Base-by-base conservation (phyloP, 1,140 invertebrate genomes). In the Lordiphosa stackelbergi region DNA sequence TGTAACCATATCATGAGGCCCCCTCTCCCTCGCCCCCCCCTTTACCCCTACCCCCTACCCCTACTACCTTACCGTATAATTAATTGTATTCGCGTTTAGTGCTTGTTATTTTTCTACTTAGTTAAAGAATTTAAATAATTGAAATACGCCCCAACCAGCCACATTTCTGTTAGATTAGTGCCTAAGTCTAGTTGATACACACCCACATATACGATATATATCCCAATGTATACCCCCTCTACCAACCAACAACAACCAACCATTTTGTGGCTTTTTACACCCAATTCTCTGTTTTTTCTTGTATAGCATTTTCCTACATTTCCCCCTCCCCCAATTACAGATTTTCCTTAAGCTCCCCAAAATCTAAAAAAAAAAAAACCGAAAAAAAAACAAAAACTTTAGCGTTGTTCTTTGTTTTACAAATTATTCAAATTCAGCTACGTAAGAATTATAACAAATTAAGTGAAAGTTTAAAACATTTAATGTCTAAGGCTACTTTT, bases 191-290 rank as follows among this genome's bases (percentile, higher is more conserved):
- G 57, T 83, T 81, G 51, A 69, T 79, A 66, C 63, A 45, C 47
- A 36, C 16, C 34, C 34, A 19, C 12, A 47, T 35, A 35, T 48
- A 10, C 22, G 22, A 24, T 35, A 10, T 49, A 49, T 42, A 69
- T 69, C 64, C 64, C 65, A 53, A 53, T 68, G 54, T 68, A 68
- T 60, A 66, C 53, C 54, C 48, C 42, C 22, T 42, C n/a, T 42
- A 22, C 19, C 22, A 24, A n/a, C 24, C 24, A 28, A 28, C 24
- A 28, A 28, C 24, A 28, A 31, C 28, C 6, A 34, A 46, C 56
- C 71, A 77, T 65, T 59, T 83, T 83, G 77, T 83, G 77, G 77
- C 77, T 77, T 83, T 83, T 83, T 83, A 81, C 77, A 83, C 77
- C 78, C 77, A 77, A 83, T 62, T 69, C 62, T 75, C 66, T n/a